These are phyloP conservation scores for Cryptus viduatorius DNA, from an alignment of 2,888 invertebrate genomes.

Conservation along the genomic window DNA sequence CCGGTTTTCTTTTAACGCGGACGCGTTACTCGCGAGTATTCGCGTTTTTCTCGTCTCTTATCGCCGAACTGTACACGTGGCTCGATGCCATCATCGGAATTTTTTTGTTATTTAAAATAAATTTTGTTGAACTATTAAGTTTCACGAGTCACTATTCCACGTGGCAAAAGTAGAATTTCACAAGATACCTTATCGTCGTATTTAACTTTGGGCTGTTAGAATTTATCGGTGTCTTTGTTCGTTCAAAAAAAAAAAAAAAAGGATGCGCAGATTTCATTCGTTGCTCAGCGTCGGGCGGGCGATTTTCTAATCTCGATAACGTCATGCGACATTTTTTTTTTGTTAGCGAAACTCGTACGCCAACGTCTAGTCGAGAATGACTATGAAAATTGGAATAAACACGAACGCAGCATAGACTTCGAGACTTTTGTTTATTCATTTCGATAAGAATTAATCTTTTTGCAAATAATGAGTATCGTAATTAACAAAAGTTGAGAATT, in stretches of 20 bases:
- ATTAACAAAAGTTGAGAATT: too few relatives aligned
- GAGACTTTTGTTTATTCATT: not conserved
- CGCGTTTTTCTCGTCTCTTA: not conserved
- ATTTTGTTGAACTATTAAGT: too few relatives aligned
- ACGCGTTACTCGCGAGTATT: not conserved
- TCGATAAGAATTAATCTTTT: not conserved
- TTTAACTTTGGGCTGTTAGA: constrained; percentile 2
- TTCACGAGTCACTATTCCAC: not conserved
- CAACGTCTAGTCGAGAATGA: not conserved
- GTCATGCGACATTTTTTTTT: not conserved
- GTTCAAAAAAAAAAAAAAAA: not conserved
- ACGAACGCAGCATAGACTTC: not conserved
- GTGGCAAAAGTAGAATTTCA: not conserved
- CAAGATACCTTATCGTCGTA: not conserved
- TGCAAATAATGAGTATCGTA: not conserved
- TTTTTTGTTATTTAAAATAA: too few relatives aligned
- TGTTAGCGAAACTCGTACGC: not conserved
- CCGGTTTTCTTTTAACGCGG: not conserved
- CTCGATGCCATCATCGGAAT: not conserved
- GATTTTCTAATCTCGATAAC: not conserved
- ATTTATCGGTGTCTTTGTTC: not conserved
- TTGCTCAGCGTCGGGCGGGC: not conserved
- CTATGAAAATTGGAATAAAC: not conserved
- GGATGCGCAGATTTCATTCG: not conserved
- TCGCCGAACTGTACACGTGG: not conserved